Percentiles rank a stretch among this genome's conserved stretches.
phyloP scores from a whole-genome alignment of 2,888 invertebrate genomes.

The Thereva unica region DNA sequence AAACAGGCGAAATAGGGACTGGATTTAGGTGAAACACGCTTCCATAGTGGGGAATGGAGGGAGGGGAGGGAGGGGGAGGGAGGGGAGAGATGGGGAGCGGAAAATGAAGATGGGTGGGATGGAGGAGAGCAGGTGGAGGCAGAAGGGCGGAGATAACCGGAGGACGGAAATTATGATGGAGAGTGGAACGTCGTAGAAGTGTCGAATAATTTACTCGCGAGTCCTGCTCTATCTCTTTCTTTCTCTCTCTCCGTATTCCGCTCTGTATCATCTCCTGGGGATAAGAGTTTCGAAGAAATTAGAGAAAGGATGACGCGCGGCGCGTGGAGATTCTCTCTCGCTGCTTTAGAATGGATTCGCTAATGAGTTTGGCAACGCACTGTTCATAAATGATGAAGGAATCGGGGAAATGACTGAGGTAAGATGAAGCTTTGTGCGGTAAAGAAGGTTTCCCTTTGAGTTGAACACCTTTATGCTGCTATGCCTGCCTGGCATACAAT shows the following conservation, averaged over 20 bases:
- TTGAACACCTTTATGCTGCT: too few species aligned
- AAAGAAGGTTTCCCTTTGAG: too few species aligned
- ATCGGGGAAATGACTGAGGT: conserved; percentile 13
- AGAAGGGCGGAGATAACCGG: too few species aligned
- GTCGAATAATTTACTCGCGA: too few species aligned
- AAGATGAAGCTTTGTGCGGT: too few species aligned
- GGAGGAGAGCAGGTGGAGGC: too few species aligned
- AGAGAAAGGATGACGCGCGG: conserved; percentile 4
- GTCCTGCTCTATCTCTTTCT: background rate
- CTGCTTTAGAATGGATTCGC: conserved; percentile 12
- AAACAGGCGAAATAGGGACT: background rate
- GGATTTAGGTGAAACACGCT: too few species aligned
- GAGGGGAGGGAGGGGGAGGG: too few species aligned
- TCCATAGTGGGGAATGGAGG: background rate
- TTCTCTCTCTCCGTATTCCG: background rate
- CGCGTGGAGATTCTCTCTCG: background rate
- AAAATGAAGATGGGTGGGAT: too few species aligned
- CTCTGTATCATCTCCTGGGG: conserved; percentile 1
- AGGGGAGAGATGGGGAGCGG: too few species aligned
- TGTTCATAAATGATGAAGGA: conserved; percentile 17
- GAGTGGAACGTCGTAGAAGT: background rate
- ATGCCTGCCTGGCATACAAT: too few species aligned
- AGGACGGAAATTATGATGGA: conserved; percentile 12
- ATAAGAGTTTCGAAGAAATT: conserved; percentile 19
- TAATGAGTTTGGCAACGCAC: conserved; percentile 22